Percentiles rank a stretch among this genome's conserved stretches.
These are phyloP conservation scores for Otolemur garnettii DNA, from an alignment of 2,113 vertebrate species.

Conservation along the genomic window DNA sequence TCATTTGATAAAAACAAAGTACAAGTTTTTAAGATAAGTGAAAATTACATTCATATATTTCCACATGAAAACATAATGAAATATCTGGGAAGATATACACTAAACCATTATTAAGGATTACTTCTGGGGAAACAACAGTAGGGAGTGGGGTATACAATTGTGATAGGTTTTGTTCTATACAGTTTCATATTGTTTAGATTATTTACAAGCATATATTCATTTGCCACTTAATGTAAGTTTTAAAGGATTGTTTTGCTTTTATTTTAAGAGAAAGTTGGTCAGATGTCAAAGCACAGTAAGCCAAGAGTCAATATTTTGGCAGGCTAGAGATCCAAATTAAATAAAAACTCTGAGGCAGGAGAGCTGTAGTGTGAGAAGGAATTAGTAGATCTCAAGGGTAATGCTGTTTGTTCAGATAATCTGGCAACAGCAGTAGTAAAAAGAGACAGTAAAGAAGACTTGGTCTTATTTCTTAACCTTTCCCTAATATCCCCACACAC, in stretches of 20 bases:
- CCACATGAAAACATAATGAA: conserved; percentile 12
- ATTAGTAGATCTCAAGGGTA: conserved; percentile 45
- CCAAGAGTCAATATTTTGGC: conserved; percentile 52
- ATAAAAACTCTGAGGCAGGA: conserved; percentile 28
- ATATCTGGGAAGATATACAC: not conserved
- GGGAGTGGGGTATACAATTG: not conserved
- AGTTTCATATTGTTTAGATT: conserved; percentile 6
- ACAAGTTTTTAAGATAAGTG: conserved; percentile 35
- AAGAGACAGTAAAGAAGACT: not conserved
- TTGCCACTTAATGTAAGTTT: not conserved
- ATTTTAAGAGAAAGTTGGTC: conserved; percentile 59
- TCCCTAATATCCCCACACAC: not conserved
- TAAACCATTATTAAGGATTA: not conserved
- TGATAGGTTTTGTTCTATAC: not conserved
- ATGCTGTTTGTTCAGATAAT: conserved; percentile 43
- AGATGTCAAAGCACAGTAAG: conserved; percentile 50
- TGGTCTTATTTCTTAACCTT: conserved; percentile 36
- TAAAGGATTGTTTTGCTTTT: not conserved
- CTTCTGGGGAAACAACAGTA: not conserved
- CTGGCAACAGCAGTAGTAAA: not conserved
- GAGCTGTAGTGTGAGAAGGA: conserved; percentile 19
- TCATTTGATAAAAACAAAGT: conserved; percentile 35
- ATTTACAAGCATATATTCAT: not conserved
- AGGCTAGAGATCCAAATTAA: conserved; percentile 53
- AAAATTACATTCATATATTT: not conserved